Evolutionary conservation across 2,113 vertebrate species (phyloP), one percentile per base, ranked within the genome.

Genomic region (Amphiprion percula): DNA sequence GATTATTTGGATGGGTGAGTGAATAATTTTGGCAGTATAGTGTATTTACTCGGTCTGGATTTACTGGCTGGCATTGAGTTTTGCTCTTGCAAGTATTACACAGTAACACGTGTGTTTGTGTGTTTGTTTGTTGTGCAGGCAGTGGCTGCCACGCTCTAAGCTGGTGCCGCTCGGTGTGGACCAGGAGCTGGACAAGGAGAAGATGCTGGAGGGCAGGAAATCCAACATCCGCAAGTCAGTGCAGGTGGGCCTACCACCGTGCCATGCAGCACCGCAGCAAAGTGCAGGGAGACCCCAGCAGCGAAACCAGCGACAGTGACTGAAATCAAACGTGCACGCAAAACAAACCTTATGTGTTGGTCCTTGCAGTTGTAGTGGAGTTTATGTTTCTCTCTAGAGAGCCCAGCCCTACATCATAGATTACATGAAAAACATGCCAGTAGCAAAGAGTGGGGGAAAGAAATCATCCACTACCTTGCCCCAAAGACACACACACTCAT

Each of bases 181-280:
- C 94, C 97, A 98, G 90, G 97, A 98, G 88, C 92, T 99, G 82
- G 98, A 99, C 92, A 99, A 99, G 84, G 97, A 98, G 93, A 99
- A 99, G 90, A 99, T 99, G 98, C 94, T 98, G 89, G 98, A 99
- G 79, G 98, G 98, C 50, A 93, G 98, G 71, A 99, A 99, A 80
- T 99, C 98, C 54, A 99, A 99, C 93, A 99, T 99, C 91, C 97
- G 98, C 63, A 99, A 99, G 87, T 99, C 98, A 0, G 98, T 99
- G 80, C 98, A 99, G 92, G 97, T 99, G 5, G 5, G 98, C 98
- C 28, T 99, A 99, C 84, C 97, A 98, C 89, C 96, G 98, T 0
- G 98, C 98, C 87, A 97, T 99, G 97, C 97, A 98, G 92, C 98
- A 99, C 90, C 98, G 97, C 82, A 99, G 97, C 95, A 99, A 99